Evolutionary conservation across 1,140 invertebrate species (phyloP).

Genomic region (Drosophila saltans): DNA sequence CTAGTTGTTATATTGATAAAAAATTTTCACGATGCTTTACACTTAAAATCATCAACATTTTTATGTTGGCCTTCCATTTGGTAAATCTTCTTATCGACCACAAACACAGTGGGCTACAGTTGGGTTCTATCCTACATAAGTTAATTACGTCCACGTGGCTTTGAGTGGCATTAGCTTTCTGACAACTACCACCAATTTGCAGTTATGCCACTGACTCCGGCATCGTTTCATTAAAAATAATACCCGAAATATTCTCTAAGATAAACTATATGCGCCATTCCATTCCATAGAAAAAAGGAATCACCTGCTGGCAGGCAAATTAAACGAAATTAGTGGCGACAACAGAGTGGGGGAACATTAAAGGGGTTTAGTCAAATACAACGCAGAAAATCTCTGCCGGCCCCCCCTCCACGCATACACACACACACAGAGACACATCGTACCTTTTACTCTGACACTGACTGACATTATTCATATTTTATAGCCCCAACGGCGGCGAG

Average conservation of each 20-base stretch:
- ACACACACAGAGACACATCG: background rate
- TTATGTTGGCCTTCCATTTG: conserved; percentile 39
- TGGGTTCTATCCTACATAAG: background rate
- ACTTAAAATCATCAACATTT: conserved; percentile 31
- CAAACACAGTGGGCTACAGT: conserved; percentile 22
- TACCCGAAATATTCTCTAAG: conserved; percentile 45
- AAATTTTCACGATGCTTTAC: background rate
- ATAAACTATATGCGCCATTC: conserved; percentile 43
- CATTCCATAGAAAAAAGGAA: conserved; percentile 15
- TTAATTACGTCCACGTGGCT: conserved; percentile 72
- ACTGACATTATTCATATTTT: conserved; percentile 78
- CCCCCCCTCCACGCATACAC: conserved; percentile 46
- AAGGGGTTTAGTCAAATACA: conserved; percentile 63
- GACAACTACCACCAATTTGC: conserved; percentile 64
- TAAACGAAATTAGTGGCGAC: conserved; percentile 68
- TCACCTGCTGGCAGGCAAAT: conserved; percentile 61
- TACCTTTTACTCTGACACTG: background rate
- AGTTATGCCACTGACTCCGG: conserved; percentile 52
- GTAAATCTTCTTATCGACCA: conserved; percentile 72
- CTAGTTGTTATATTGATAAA: background rate
- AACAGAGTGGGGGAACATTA: conserved; percentile 39
- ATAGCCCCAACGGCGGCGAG: conserved; percentile 52
- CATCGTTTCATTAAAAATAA: conserved; percentile 73
- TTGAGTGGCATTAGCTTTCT: conserved; percentile 41
- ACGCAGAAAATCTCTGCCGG: conserved; percentile 46